phyloP scores from a whole-genome alignment of 2,797 vertebrate genomes.

The Acanthopagrus latus region DNA sequence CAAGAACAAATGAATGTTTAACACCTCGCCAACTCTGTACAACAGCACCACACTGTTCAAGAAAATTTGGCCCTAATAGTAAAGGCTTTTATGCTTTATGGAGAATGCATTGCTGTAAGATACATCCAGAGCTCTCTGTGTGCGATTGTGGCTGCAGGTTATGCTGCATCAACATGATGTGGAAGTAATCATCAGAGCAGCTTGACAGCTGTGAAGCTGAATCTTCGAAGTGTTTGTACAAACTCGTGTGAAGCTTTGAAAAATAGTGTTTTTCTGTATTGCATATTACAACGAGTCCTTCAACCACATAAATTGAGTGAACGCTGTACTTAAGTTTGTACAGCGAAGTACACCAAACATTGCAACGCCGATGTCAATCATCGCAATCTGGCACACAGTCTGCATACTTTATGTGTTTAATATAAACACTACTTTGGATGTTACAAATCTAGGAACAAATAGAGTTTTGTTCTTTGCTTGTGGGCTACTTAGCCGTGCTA shows the following conservation, averaged over 20 bases:
- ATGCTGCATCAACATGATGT: neutral
- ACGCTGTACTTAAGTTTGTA: neutral
- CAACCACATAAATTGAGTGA: neutral
- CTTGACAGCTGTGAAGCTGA: neutral
- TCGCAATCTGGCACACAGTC: neutral
- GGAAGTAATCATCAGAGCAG: neutral
- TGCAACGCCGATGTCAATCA: neutral
- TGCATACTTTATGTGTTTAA: neutral
- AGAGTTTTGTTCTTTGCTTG: neutral
- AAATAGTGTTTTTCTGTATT: neutral
- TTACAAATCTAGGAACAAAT: neutral
- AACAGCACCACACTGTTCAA: neutral
- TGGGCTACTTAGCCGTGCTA: too few species aligned
- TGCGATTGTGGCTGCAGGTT: neutral
- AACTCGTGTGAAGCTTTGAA: neutral
- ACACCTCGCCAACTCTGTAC: neutral
- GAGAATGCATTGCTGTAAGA: neutral
- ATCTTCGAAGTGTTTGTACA: neutral
- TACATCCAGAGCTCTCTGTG: neutral
- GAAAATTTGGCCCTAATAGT: neutral
- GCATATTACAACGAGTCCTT: neutral
- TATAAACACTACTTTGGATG: neutral
- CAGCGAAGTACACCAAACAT: conserved; percentile 1
- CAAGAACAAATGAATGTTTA: conserved; percentile 4
- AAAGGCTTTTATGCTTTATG: neutral